These are phyloP conservation scores for Rotaria macrura DNA, from an alignment of 2,888 invertebrate genomes.

Conservation along the genomic window DNA sequence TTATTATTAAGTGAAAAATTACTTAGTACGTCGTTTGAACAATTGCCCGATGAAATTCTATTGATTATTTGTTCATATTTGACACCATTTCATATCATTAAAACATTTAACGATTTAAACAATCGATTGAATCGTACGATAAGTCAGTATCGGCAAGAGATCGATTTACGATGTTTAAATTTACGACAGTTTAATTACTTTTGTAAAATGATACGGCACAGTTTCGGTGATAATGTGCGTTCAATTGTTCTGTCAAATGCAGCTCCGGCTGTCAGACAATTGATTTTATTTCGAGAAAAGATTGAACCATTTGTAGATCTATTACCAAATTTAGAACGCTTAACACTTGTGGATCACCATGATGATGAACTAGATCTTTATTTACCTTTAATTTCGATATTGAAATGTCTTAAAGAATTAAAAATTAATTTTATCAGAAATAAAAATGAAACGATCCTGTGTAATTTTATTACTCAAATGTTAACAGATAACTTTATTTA, in stretches of 20 bases:
- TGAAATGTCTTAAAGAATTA: neutral
- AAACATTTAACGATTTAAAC: neutral
- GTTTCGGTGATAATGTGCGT: neutral
- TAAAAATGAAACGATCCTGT: neutral
- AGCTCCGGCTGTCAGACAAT: neutral
- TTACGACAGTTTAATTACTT: neutral
- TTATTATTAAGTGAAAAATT: neutral
- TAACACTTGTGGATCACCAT: neutral
- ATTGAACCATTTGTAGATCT: neutral
- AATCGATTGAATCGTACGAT: neutral
- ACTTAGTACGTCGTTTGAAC: neutral
- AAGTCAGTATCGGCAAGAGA: neutral
- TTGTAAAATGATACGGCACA: neutral
- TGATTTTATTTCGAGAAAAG: neutral
- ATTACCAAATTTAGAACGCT: neutral
- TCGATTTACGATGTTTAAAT: neutral
- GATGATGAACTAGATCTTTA: neutral
- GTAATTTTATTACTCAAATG: neutral
- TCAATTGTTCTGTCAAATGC: neutral
- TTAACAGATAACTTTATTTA: neutral
- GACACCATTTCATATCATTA: neutral
- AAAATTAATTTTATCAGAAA: neutral
- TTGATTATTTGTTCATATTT: neutral
- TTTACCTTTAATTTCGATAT: neutral
- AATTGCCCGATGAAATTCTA: conserved; percentile 5